Evolutionary conservation across 2,113 vertebrate genomes (phyloP).

Genomic region (Gallinago jamesoni): DNA sequence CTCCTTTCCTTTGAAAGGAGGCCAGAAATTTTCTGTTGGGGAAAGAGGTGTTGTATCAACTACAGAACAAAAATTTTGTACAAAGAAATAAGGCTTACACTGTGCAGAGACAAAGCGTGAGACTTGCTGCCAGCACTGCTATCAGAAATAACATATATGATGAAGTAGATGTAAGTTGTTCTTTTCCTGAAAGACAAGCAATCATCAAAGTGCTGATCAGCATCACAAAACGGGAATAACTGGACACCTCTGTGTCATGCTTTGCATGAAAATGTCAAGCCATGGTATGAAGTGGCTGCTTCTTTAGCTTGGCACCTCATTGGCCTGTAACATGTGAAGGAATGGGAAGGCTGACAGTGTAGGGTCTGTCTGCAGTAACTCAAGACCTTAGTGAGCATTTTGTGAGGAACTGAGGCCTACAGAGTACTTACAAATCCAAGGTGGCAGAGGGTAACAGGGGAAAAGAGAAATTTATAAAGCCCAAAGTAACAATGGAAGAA

Average conservation of each 20-base stretch:
- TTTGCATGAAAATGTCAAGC: neutral
- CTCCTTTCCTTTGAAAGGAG: neutral
- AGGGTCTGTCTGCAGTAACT: rapidly evolving
- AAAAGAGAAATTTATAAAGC: neutral
- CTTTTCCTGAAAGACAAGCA: slow-evolving; percentile 28
- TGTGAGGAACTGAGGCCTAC: neutral
- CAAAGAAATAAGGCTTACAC: slow-evolving; percentile 15
- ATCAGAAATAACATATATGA: neutral
- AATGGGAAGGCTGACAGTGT: rapidly evolving
- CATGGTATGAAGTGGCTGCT: rapidly evolving
- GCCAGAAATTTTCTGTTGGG: neutral
- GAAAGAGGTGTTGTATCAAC: neutral
- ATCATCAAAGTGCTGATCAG: neutral
- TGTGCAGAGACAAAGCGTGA: neutral
- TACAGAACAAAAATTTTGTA: neutral
- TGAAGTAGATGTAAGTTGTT: neutral
- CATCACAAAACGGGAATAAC: neutral
- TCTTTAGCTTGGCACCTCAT: neutral
- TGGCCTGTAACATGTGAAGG: neutral
- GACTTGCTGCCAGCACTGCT: neutral
- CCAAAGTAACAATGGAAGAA: neutral
- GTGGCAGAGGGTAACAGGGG: neutral
- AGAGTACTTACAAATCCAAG: neutral
- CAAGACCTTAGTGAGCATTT: neutral
- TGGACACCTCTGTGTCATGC: neutral